Evolutionary conservation across 2,113 vertebrate genomes (phyloP).

Genomic region (Cavia porcellus): DNA sequence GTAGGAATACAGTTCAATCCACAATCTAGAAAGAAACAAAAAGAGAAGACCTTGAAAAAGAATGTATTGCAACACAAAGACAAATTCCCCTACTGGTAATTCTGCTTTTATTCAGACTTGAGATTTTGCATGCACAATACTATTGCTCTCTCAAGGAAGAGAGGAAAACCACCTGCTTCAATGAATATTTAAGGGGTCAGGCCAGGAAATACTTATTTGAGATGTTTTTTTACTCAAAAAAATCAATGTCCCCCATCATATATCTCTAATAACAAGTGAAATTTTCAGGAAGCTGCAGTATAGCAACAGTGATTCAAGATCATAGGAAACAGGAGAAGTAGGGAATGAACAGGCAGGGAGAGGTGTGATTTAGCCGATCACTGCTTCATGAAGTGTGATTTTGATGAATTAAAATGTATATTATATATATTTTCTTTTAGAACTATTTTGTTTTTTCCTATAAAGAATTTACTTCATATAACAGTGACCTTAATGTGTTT

Average conservation of each 20-base stretch:
- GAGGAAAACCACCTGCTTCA: neutral
- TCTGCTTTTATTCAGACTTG: slow-evolving; percentile 3
- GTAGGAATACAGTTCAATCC: neutral
- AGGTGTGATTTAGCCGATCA: neutral
- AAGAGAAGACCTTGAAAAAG: slow-evolving; percentile 43
- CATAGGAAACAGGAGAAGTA: rapidly evolving
- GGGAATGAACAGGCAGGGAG: rapidly evolving
- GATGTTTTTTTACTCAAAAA: neutral
- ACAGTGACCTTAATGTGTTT: neutral
- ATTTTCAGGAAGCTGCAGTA: neutral
- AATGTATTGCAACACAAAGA: neutral
- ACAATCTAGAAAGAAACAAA: neutral
- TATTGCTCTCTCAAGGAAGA: neutral
- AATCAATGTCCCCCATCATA: neutral
- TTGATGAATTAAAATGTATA: neutral
- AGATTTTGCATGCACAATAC: neutral
- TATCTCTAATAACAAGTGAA: neutral
- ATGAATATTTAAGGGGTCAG: neutral
- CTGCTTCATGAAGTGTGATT: neutral
- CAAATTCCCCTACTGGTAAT: neutral
- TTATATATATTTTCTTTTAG: neutral
- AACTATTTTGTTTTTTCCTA: neutral
- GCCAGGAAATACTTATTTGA: neutral
- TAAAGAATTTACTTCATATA: neutral
- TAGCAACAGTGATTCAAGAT: neutral